These are phyloP conservation scores for Nudaria mundana DNA, from an alignment of 2,888 invertebrate genomes.

Conservation along the genomic window DNA sequence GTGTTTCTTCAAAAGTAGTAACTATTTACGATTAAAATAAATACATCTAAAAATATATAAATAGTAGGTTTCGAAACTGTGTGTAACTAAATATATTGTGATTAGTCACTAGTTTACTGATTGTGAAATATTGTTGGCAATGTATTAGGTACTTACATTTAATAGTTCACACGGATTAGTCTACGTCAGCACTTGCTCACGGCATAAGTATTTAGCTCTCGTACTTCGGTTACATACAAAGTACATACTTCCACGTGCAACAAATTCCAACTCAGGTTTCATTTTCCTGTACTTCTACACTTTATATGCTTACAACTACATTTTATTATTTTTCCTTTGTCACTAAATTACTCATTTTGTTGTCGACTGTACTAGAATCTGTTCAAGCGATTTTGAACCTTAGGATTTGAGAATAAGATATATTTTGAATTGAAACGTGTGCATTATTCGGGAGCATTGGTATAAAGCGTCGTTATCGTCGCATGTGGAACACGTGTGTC, in stretches of 20 bases:
- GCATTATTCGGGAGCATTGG: slow-evolving; percentile 33
- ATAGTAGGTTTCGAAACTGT: too few relatives aligned
- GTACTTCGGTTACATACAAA: slow-evolving; percentile 51
- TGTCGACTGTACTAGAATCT: slow-evolving; percentile 22
- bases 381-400: slow-evolving; percentile 20
- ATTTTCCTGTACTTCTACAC: slow-evolving; percentile 54
- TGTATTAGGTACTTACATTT: slow-evolving; percentile 35
- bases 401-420: slow-evolving; percentile 20
- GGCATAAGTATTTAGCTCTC: slow-evolving; percentile 36
- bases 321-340: slow-evolving; percentile 48
- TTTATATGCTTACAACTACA: slow-evolving; percentile 48
- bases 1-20: too few relatives aligned
- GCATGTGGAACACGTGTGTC: slow-evolving; percentile 68
- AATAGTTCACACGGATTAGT: slow-evolving; percentile 31
- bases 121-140: slow-evolving; percentile 42
- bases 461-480: slow-evolving; percentile 55
- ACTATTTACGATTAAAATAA: too few relatives aligned
- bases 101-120: slow-evolving; percentile 15
- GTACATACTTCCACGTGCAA: slow-evolving; percentile 61
- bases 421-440: slow-evolving; percentile 12
- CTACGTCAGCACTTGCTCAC: slow-evolving; percentile 39
- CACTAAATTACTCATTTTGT: slow-evolving; percentile 38
- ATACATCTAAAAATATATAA: too few relatives aligned
- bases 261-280: slow-evolving; percentile 37
- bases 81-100: background rate